A percentile compares a stretch with the other conserved stretches of the same genome.
These are phyloP conservation scores for Pocillopora damicornis DNA, from an alignment of 64 coral and sea anemone genomes.

Conservation along the genomic window DNA sequence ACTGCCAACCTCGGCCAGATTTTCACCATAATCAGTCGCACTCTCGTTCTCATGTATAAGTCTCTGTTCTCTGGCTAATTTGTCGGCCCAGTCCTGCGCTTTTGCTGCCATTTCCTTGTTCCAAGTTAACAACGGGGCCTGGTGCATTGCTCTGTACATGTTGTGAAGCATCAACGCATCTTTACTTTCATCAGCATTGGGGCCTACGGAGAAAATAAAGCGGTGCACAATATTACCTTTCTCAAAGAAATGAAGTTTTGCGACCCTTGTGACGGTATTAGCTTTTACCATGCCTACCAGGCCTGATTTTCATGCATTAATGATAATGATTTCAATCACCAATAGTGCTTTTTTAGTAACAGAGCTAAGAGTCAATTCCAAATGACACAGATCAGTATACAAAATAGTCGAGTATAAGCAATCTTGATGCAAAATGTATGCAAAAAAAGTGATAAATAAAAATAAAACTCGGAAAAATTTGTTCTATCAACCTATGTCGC, in stretches of 20 bases:
- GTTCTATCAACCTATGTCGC: too few species aligned
- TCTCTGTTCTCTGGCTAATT: conserved; percentile 19
- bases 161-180: conserved; percentile 17
- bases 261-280: too few species aligned
- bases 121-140: conserved; percentile 6
- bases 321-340: too few species aligned
- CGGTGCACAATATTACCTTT: not conserved
- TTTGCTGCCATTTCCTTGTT: conserved; percentile 18
- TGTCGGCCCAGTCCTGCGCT: conserved; percentile 17
- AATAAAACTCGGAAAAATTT: too few species aligned
- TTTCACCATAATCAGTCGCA: conserved; percentile 12
- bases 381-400: too few species aligned
- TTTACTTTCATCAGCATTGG: conserved; percentile 11
- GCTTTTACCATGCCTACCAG: too few species aligned
- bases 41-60: conserved; percentile 9
- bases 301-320: too few species aligned
- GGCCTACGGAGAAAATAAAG: not conserved
- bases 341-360: too few species aligned
- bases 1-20: conserved; percentile 26
- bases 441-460: too few species aligned
- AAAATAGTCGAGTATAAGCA: too few species aligned
- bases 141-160: conserved; percentile 33
- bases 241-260: not conserved
- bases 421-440: too few species aligned
- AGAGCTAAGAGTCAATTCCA: too few species aligned